Evolutionary conservation across 2,888 invertebrate genomes (phyloP).

Genomic region (Papilio protenor): DNA sequence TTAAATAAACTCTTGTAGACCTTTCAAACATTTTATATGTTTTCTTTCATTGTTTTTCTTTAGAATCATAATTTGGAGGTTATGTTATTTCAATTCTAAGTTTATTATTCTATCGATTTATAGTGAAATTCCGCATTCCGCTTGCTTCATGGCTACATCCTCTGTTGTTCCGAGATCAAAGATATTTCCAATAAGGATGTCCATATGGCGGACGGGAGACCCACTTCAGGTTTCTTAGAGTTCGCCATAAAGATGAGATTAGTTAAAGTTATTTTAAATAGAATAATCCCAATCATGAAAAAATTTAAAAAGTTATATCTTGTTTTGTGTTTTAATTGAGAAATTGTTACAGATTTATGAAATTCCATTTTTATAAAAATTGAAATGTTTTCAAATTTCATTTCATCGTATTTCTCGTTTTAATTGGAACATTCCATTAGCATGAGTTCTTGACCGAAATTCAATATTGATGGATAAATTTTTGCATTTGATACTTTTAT

Average conservation of each 20-base stretch:
- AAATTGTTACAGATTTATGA: background rate
- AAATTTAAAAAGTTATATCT: background rate
- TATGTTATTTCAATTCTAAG: background rate
- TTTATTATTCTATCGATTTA: background rate
- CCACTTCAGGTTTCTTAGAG: slow-evolving; percentile 11
- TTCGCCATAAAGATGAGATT: background rate
- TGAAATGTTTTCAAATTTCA: background rate
- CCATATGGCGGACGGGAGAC: slow-evolving; percentile 34
- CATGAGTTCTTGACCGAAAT: background rate
- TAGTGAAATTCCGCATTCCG: slow-evolving; percentile 10
- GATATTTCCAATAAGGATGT: slow-evolving; percentile 23
- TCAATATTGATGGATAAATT: background rate
- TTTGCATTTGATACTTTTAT: background rate
- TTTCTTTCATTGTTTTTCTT: background rate
- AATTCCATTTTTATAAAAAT: background rate
- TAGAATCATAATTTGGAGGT: background rate
- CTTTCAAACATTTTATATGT: background rate
- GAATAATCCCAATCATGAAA: background rate
- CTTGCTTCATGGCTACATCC: slow-evolving; percentile 2
- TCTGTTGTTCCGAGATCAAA: slow-evolving; percentile 31
- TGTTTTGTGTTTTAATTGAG: background rate
- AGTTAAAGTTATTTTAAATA: background rate
- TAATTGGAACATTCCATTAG: background rate
- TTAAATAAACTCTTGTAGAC: background rate
- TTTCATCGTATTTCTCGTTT: background rate